Base-by-base conservation (phyloP, 1,140 invertebrate species). In the Xylocopa sonorina region DNA sequence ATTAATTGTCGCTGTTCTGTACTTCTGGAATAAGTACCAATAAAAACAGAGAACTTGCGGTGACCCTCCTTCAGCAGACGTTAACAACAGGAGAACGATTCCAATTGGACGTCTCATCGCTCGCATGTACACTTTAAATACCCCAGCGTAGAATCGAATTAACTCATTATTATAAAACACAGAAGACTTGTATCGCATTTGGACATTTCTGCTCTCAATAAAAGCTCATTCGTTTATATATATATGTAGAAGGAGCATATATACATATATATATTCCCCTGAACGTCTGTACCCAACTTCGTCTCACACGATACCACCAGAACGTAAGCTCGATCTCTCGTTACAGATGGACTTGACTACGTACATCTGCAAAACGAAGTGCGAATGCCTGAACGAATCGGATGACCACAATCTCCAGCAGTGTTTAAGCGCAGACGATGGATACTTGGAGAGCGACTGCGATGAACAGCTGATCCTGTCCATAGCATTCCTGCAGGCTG, bases 331-430 rank as follows among this genome's bases (percentile, higher is more conserved):
- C n/a, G 27, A 4, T 18, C 41, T n/a, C 74, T 1, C 62, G 18
- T 90, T 91, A 46, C 94, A 99, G 97, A 97, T 99, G 95, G 98
- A 99, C 92, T 92, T 99, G 27, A 93, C 90, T 63, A 94, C 95
- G 50, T 98, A 99, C 88, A 97, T 99, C 76, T 95, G 95, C 57
- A 98, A 98, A 92, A 94, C 95, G 82, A 95, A 97, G 86, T 98
- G 98, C 93, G 99, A 99, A 93, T 99, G 99, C 92, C 93, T 99
- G 51, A 99, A 99, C 94, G 98, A 99, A 93, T 95, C 97, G 18
- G 98, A 99, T 93, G 96, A 99, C 68, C 98, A 99, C 93, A 95
- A 96, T 60, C 93, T 99, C 57, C 90, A 93, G 27, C 95, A 97
- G 86, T 95, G 95, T 85, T 93, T 99, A 27, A 95, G 95, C 43